These are phyloP conservation scores for Pollenia labialis DNA, from an alignment of 2,888 invertebrate species.

Conservation along the genomic window DNA sequence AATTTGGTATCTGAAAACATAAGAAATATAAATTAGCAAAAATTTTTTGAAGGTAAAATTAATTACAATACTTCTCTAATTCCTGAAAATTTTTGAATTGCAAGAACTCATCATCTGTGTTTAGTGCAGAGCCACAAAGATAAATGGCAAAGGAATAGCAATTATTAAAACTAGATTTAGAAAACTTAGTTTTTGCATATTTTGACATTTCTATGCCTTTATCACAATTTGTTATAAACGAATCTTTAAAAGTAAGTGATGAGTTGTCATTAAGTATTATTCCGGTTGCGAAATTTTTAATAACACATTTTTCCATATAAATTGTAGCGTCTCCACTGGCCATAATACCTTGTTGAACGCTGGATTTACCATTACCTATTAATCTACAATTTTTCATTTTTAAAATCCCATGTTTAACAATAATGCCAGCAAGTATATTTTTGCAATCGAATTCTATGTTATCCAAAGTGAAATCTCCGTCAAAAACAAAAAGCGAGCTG, in stretches of 20 bases:
- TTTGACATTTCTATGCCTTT: constrained; percentile 77
- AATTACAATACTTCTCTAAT: constrained; percentile 67
- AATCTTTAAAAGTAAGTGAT: constrained; percentile 79
- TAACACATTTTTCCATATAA: constrained; percentile 84
- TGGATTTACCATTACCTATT: constrained; percentile 84
- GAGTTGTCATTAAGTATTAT: constrained; percentile 84
- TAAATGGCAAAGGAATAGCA: constrained; percentile 85
- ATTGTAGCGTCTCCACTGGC: constrained; percentile 83
- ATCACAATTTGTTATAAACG: constrained; percentile 79
- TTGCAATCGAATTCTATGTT: constrained; percentile 86
- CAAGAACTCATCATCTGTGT: constrained; percentile 74
- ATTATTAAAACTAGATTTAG: constrained; percentile 83
- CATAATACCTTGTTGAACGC: constrained; percentile 86
- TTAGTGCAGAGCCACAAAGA: constrained; percentile 83
- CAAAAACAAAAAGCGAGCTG: constrained; percentile 85
- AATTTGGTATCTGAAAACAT: constrained; percentile 57
- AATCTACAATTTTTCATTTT: constrained; percentile 85
- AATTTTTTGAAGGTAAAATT: neutral
- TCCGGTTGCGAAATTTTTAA: constrained; percentile 85
- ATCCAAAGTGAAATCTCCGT: constrained; percentile 85
- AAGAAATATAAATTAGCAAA: neutral
- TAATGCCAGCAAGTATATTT: constrained; percentile 85
- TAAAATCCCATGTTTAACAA: constrained; percentile 85
- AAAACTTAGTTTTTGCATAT: constrained; percentile 84
- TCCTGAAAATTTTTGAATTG: constrained; percentile 64